Conservation (phyloP, 1,140 invertebrate genomes). For the Brachionus asplanchnoidis region DNA sequence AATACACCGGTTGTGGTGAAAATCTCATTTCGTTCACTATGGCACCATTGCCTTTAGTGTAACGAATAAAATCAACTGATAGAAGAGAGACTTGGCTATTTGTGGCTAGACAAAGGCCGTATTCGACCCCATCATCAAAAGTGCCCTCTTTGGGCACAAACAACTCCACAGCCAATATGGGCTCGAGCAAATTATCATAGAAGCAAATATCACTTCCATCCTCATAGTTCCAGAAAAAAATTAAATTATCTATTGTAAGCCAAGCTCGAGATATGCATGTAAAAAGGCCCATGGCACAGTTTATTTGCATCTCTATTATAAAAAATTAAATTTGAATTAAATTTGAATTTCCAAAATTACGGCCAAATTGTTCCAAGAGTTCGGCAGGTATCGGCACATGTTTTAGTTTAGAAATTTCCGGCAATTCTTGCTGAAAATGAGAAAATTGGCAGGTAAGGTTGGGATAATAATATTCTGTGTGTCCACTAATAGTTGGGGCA, state of each 20-base stretch:
- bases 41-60: conserved; percentile 38
- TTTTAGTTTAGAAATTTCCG: conserved; percentile 72
- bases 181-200: neutral
- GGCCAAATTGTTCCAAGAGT: conserved; percentile 84
- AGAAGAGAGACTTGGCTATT: conserved; percentile 85
- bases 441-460: conserved; percentile 63
- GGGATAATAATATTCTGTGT: conserved; percentile 84
- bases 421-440: conserved; percentile 58
- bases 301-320: conserved; percentile 66
- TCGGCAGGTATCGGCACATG: conserved; percentile 82
- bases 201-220: conserved; percentile 60
- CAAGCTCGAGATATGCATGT: conserved; percentile 90
- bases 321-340: conserved; percentile 17
- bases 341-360: conserved; percentile 64
- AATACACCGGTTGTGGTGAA: conserved; percentile 85
- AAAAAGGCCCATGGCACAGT: conserved; percentile 91
- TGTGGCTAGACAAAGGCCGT: conserved; percentile 81
- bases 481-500: conserved; percentile 72
- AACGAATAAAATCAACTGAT: conserved; percentile 65
- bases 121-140: conserved; percentile 81
- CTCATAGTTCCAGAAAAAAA: conserved; percentile 93
- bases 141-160: conserved; percentile 46
- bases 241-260: conserved; percentile 93
- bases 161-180: neutral
- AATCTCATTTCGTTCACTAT: conserved; percentile 75